Evolutionary conservation across 2,797 vertebrate genomes (phyloP), one percentile per base, ranked within the genome.

Genomic region (Gobio occitaniae): DNA sequence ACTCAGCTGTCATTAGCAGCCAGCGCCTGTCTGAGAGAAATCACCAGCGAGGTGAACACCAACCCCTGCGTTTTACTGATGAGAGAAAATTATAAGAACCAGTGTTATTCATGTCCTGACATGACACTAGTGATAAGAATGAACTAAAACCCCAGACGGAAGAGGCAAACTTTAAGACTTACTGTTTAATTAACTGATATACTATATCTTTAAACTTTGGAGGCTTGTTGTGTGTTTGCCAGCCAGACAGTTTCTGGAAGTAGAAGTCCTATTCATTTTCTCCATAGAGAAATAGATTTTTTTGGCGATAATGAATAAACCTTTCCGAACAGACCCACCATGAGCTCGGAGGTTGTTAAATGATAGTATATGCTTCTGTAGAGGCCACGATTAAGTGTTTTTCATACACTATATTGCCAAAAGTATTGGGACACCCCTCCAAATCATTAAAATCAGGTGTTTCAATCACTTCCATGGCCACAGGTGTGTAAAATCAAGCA

Each of bases 1-100:
- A 63, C 77, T 63, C 52, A 29, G n/a, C 83, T 72, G 77, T 79
- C 75, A 78, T 54, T 70, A 54, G 38, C 65, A 61, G 78, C 54
- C 17, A 15, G 17, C 7, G 38, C 17, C 52, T 29, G 36, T 41
- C 59, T 56, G 61, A 69, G 61, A 75, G 48, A 56, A 59, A 54
- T n/a, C 70, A 29, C 84, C 36, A 17, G 29, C 52, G 47, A 41
- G 47, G 19, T 74, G 38, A 72, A 76, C 52, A 5, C 11, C 16
- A 74, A 63, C 52, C 25, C 29, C 68, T 70, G 50, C 19, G 4
- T 25, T 82, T 69, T 38, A 54, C 79, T 66, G 41, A 74, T 69
- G 71, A 81, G 29, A 80, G 16, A 36, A 80, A 66, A 80, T 54
- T 54, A 54, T 54, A 65, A 70, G 25, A 82, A 82, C 54, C 38